Evolutionary conservation across 2,113 vertebrate genomes (phyloP), one percentile per base, ranked within the genome.

Genomic region (Rhinoptilus africanus): DNA sequence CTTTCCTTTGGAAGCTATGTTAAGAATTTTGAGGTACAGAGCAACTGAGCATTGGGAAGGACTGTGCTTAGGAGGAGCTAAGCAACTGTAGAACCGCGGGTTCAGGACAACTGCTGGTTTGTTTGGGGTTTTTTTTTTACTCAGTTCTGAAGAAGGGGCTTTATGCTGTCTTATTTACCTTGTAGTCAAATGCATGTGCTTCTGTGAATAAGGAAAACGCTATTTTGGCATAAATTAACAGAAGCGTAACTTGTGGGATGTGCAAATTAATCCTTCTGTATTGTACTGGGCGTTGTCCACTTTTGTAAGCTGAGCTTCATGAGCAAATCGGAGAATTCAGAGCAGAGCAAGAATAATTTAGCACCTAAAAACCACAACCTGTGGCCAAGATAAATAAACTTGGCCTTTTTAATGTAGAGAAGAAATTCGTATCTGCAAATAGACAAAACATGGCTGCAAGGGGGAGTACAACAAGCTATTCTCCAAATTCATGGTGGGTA

Each of bases 371-470:
- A 50, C 56, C 20, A 20, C 6, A 32, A 11, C 24, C 10, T 50
- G 5, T 79, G 47, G 16, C 66, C 14, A 60, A n/a, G 27, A 28
- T 64, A 2, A 72, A 28, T 7, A 67, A 73, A 39, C 16, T 19
- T 45, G n/a, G 2, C 18, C 9, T 24, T 67, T 85, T 88, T 71
- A 53, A 62, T 32, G 8, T 66, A 64, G 26, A 57, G 7, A 75
- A 39, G 47, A 51, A 3, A 18, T 56, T 75, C 0, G 0, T 66
- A 14, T 37, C n/a, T 54, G 19, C 15, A 73, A 56, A 56, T 28
- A 69, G 9, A 56, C 4, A 50, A 57, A 73, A 76, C 14, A 32
- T 72, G 19, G 19, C 30, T 72, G 19, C 21, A 63, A 63, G 32
- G 22, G 72, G 35, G 7, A 35, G 12, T 39, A 14, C 6, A 59